Evolutionary conservation across 1,140 invertebrate species (phyloP), one percentile per base, ranked within the genome.

Genomic region (Heliothis subflexa): DNA sequence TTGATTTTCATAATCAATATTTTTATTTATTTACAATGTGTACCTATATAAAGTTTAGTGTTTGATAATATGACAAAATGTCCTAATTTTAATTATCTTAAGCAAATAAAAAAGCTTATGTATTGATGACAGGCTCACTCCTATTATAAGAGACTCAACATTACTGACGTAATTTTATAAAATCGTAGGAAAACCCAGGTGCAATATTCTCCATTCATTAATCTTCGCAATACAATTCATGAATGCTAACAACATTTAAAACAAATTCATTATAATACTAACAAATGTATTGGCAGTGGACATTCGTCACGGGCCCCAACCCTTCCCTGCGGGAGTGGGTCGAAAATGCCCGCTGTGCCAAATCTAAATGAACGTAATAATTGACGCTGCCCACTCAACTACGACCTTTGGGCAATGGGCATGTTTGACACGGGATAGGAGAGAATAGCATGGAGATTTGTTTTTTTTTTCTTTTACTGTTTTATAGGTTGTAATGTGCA

Each of bases 361-460:
- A 92, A 91, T 91, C 83, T 83, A 94, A 94, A 94, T 91, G 93
- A 94, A 93, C 88, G 91, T 81, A 94, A 94, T 94, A 92, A 94
- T 94, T 93, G 90, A 84, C 83, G 85, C 85, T 92, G 87, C 83
- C 87, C 87, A 84, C 78, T 84, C 72, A 77, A 71, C 70, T 72
- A 79, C 80, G 81, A 70, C 84, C 86, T 84, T 81, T 74, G 81
- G 72, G 80, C 82, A 80, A 80, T 74, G 81, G 72, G 80, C 82
- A 80, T 83, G 71, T 82, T 85, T 85, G 85, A 89, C 83, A 81
- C 74, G 74, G 64, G 79, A 33, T 61, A 28, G 81, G 61, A 74
- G 70, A 83, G 21, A 81, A 82, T 85, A 57, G 68, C n/a, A 52
- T 76, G 50, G 62, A 72, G 57, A 78, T 57, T 57, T 71, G 14